A percentile compares a stretch with the other conserved stretches of the same genome.
Conservation (phyloP, 1,140 invertebrate species). For the Papilio glaucus region DNA sequence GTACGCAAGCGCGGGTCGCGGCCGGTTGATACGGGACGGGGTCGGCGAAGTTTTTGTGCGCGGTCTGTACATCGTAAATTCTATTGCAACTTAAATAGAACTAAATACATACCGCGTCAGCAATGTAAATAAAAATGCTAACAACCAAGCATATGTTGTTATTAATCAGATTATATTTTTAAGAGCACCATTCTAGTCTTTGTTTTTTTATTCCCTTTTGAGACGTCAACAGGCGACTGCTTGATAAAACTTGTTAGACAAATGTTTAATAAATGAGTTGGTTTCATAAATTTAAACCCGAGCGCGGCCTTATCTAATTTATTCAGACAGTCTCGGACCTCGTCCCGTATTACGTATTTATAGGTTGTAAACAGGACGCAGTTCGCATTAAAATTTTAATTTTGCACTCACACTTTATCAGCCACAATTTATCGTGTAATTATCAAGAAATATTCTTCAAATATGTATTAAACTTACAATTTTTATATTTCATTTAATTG, state of each 20-base stretch:
- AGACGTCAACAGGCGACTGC: not conserved
- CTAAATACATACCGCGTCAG: too few relatives aligned
- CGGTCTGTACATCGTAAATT: too few relatives aligned
- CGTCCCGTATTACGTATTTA: slow-evolving; percentile 18
- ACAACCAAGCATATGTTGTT: too few relatives aligned
- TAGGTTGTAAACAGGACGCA: slow-evolving; percentile 17
- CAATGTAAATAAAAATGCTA: too few relatives aligned
- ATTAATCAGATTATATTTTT: too few relatives aligned
- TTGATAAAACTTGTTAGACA: slow-evolving; percentile 9
- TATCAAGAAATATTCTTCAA: not conserved
- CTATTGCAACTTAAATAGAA: too few relatives aligned
- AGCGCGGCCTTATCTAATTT: slow-evolving; percentile 20
- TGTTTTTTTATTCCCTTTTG: slow-evolving; percentile 7
- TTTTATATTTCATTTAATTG: too few relatives aligned
- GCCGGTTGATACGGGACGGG: too few relatives aligned
- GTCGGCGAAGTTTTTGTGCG: too few relatives aligned
- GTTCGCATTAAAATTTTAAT: slow-evolving; percentile 12
- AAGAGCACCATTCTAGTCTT: too few relatives aligned
- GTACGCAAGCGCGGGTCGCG: too few relatives aligned
- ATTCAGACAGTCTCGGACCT: slow-evolving; percentile 21
- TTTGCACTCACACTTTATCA: slow-evolving; percentile 19
- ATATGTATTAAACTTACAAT: too few relatives aligned
- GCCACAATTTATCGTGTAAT: not conserved
- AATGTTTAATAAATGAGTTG: slow-evolving; percentile 17
- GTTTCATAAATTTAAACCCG: slow-evolving; percentile 9